Evolutionary conservation across 1,140 invertebrate genomes (phyloP), one percentile per base, ranked within the genome.

Genomic region (Dreissena polymorpha): DNA sequence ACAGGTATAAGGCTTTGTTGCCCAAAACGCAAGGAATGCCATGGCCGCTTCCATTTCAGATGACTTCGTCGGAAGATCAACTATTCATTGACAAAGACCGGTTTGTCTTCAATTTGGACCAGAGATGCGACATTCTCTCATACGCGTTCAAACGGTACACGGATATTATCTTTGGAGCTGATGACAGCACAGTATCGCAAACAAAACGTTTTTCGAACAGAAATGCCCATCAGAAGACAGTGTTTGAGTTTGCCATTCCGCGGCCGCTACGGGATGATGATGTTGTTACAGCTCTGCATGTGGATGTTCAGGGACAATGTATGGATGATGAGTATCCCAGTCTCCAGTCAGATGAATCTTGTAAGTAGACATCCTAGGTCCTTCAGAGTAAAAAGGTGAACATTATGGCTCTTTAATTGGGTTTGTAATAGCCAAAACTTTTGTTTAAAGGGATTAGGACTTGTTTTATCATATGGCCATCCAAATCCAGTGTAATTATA

Each of bases 341-440:
- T 65, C 57, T 90, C 16, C 84, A 85, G 18, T 85, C 88, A 21
- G 88, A 92, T 85, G 91, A 92, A 85, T 90, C 90, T 10, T 92
- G 91, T 92, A 89, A 85, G 90, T 60, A 68, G n/a, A 51, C n/a
- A 7, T 55, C 5, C 12, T 3, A 16, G n/a, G 23, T 50, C 13
- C 12, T 18, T 23, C 23, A 60, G 2, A 7, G 51, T 84, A 27
- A 68, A 0, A 60, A 27, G 14, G 10, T 83, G 25, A 21, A 64
- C 2, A 16, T 7, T 23, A 13, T 3, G 10, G 3, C 12, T 76
- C 21, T 23, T n/a, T 16, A n/a, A n/a, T 68, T 49, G 68, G n/a
- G 50, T 14, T 67, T 13, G 25, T 57, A 39, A 10, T 10, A 16
- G n/a, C 1, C 6, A 14, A 10, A 10, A 13, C 14, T 16, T 70